Evolutionary conservation across 2,113 vertebrate species (phyloP).

Genomic region (Desmodus rotundus): DNA sequence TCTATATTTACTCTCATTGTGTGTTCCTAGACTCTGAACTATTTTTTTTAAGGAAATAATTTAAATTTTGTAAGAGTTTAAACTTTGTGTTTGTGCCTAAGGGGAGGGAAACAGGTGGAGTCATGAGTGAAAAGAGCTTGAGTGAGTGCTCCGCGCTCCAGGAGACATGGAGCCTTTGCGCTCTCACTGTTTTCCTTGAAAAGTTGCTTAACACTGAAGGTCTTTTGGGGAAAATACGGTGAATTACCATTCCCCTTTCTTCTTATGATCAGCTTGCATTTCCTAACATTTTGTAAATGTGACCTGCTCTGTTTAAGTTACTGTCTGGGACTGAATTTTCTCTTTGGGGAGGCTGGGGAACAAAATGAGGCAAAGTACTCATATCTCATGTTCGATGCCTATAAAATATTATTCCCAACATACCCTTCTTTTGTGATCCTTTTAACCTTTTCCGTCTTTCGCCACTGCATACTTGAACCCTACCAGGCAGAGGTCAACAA

Average conservation of each 20-base stretch:
- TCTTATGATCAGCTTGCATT: not conserved
- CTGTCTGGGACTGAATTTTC: not conserved
- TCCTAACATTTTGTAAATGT: not conserved
- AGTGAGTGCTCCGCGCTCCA: rapidly evolving
- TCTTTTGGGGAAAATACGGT: slow-evolving; percentile 1
- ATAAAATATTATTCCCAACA: not conserved
- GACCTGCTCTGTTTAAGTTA: not conserved
- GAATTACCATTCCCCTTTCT: slow-evolving; percentile 6
- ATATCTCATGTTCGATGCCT: not conserved
- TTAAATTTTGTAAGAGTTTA: not conserved
- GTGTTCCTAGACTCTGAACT: not conserved
- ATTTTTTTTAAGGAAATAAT: not conserved
- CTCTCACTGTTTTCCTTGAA: not conserved
- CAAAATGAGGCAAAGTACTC: not conserved
- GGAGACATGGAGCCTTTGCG: not conserved
- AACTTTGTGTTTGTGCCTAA: not conserved
- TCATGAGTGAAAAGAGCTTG: not conserved
- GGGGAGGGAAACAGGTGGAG: not conserved
- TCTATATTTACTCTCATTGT: not conserved
- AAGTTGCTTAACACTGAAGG: not conserved
- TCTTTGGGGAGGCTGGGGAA: not conserved
- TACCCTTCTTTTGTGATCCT: not conserved
- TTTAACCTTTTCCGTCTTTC: not conserved
- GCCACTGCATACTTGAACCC: not conserved
- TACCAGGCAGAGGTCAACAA: not conserved